Base-by-base conservation (phyloP, 2,113 vertebrate genomes). In the Rhabdornis inornatus region DNA sequence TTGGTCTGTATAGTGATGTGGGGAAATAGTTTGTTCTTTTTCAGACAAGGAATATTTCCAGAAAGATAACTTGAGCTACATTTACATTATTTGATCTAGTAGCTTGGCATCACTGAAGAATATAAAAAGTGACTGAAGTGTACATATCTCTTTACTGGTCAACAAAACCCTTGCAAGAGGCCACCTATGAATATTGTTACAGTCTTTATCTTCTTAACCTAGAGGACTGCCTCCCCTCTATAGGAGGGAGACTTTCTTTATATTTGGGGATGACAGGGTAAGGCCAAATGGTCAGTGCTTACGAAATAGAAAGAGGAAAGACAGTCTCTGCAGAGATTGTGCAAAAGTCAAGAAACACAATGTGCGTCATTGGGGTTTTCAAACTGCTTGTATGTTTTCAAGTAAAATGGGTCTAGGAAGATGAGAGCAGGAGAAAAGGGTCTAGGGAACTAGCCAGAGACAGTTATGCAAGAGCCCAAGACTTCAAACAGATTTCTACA, bases 301-400 rank as follows among this genome's bases (percentile, higher is more conserved):
- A 94, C 80, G 96, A 97, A 98, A 97, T 11, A 82, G 82, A 88
- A 90, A 90, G 94, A 95, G 72, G 87, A 91, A 94, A 96, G 95
- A 89, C 70, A 87, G 59, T 76, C 7, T 64, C 80, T 89, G 93
- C 50, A 65, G 76, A 85, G 80, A 88, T 74, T 69, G 68, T 93
- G 87, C 85, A 92, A 91, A 96, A 92, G 89, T 94, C 94, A 95
- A 55, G 52, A 30, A 66, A 75, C n/a, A 68, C n/a, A 39, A 5
- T 30, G 33, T 93, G 85, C 56, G 44, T 97, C 92, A 95, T 39
- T 44, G 66, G 47, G 59, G 88, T 52, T 95, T 94, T 64, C 52
- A 92, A 60, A 68, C 5, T 79, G 39, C 59, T 72, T 55, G 21
- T 19, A 33, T 59, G 65, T 44, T 89, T 70, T 83, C 35, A 83